Conservation (phyloP, 2,113 vertebrate genomes). For the Macrotis lagotis region DNA sequence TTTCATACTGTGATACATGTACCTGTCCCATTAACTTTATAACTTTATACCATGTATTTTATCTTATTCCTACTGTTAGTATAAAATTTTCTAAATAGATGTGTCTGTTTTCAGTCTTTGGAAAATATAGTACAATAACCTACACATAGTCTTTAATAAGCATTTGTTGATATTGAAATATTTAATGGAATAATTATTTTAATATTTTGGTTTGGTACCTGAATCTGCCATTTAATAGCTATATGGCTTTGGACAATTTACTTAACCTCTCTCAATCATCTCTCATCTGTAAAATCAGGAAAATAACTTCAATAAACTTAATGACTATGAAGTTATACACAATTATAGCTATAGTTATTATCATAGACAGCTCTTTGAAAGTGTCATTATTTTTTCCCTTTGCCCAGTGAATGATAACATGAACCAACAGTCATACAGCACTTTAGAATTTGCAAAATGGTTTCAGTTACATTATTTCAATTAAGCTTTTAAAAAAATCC, state of each 20-base stretch:
- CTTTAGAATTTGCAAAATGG: not conserved
- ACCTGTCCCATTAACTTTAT: not conserved
- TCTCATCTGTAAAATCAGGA: not conserved
- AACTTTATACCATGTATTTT: too few species aligned
- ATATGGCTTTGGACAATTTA: not conserved
- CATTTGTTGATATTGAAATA: not conserved
- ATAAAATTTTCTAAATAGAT: too few species aligned
- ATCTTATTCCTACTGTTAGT: too few species aligned
- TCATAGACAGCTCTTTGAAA: not conserved
- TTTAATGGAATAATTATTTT: not conserved
- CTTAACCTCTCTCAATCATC: not conserved
- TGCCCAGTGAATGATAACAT: not conserved
- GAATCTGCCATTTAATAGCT: not conserved
- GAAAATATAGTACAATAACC: not conserved
- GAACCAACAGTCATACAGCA: not conserved
- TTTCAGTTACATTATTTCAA: not conserved
- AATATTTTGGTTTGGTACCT: not conserved
- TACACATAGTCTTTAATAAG: not conserved
- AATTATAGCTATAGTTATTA: not conserved
- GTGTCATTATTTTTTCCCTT: not conserved
- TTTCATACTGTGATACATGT: not conserved
- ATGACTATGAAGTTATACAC: not conserved
- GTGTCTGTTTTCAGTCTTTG: too few species aligned
- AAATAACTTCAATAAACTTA: not conserved
- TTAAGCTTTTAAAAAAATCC: not conserved